These are phyloP conservation scores for Uromys caudimaculatus DNA, from an alignment of 2,797 vertebrate genomes.

Conservation along the genomic window DNA sequence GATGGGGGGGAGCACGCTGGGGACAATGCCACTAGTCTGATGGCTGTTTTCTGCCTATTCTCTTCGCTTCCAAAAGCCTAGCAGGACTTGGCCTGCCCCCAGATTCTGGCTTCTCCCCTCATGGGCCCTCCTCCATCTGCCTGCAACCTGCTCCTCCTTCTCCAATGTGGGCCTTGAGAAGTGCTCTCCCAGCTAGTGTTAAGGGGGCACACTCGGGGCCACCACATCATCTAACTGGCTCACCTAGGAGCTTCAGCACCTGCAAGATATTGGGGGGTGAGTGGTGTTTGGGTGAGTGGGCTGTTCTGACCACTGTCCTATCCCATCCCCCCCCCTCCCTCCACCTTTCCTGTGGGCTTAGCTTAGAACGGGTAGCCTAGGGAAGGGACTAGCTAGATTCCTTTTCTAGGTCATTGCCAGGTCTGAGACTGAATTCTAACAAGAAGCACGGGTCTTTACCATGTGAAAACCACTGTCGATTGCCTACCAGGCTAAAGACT, in stretches of 20 bases:
- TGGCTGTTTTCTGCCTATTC: slow-evolving; percentile 69
- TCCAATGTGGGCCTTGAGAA: background rate
- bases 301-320: background rate
- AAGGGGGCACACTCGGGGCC: background rate
- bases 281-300: background rate
- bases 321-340: background rate
- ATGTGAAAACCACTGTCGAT: background rate
- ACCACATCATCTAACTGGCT: background rate
- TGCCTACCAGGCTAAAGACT: background rate
- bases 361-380: background rate
- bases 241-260: background rate
- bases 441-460: background rate
- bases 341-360: background rate
- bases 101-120: slow-evolving; percentile 69
- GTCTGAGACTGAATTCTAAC: slow-evolving; percentile 22
- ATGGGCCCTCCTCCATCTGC: slow-evolving; percentile 52
- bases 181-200: background rate
- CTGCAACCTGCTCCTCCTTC: background rate
- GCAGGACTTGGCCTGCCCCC: slow-evolving; percentile 76
- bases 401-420: slow-evolving; percentile 25
- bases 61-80: slow-evolving; percentile 76
- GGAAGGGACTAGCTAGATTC: background rate
- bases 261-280: background rate
- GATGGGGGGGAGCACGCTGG: background rate
- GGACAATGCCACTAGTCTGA: slow-evolving; percentile 71